Evolutionary conservation across 1,140 invertebrate species (phyloP), one percentile per base, ranked within the genome.

Genomic region (Arctopsyche grandis): DNA sequence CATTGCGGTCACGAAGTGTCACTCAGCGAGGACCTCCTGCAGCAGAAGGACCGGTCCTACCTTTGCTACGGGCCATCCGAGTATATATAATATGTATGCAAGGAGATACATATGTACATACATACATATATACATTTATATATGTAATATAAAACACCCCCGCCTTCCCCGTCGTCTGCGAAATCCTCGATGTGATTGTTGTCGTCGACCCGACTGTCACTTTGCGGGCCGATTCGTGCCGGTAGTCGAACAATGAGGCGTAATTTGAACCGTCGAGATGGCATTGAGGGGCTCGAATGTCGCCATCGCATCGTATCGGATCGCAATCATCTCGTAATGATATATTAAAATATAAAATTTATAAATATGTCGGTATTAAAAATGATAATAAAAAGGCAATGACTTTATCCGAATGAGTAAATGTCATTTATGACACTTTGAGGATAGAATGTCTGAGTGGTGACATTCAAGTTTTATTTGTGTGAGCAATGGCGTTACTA

Each of bases 1-100:
- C 74, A 63, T 14, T 44, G 16, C 56, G 58, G 74, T 76, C 74
- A 76, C 74, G 74, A 76, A 16, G 74, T 76, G 74, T 76, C 74
- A 76, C 74, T 76, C 74, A 76, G 56, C 14, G 26, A 16, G 12
- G 71, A 29, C 71, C 71, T 74, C 71, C 71, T 74, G 71, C 71
- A 48, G 71, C 46, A 56, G 24, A 38, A 38, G 9, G 69, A 73
- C 69, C 38, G 66, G 56, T 60, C 56, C 43, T 66, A 21, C 63
- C 5, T 66, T 24, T 5, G 22, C 63, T 16, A 52, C 3, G 1
- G 1, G 48, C 3, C 10, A 52, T 5, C 48, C 3, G 3, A 52
- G 29, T 52, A 52, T 52, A 52, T 52, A 52, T 5, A n/a, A n/a
- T n/a, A n/a, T n/a, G n/a, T n/a, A n/a, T n/a, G n/a, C n/a, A n/a